Conservation (phyloP, 2,113 vertebrate species). For the Toxostoma redivivum region DNA sequence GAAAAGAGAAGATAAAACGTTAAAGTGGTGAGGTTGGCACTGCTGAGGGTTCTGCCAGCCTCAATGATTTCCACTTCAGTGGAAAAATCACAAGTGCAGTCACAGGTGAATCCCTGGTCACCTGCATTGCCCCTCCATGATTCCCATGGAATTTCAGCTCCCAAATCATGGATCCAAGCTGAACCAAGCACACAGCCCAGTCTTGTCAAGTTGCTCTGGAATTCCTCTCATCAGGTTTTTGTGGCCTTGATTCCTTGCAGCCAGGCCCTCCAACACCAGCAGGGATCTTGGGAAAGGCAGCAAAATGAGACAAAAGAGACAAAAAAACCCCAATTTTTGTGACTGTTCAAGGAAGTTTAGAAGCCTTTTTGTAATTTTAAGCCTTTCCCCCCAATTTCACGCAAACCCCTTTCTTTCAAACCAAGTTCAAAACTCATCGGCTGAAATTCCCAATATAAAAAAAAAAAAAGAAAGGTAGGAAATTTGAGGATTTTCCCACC, state of each 20-base stretch:
- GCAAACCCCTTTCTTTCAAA: background rate
- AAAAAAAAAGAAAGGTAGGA: background rate
- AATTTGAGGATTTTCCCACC: conserved; percentile 61
- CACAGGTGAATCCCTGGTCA: background rate
- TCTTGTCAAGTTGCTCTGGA: background rate
- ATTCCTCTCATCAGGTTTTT: background rate
- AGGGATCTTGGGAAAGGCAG: background rate
- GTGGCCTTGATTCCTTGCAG: background rate
- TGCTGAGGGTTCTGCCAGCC: background rate
- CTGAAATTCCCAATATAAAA: background rate
- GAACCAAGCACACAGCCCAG: background rate
- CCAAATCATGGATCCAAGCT: background rate
- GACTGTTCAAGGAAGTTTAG: background rate
- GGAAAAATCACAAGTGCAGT: background rate
- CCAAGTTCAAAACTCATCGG: background rate
- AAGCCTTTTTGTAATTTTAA: background rate
- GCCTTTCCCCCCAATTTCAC: accelerated
- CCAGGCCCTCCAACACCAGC: background rate
- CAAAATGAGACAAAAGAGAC: accelerated
- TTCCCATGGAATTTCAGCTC: background rate
- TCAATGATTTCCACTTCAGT: accelerated
- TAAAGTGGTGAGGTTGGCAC: no score
- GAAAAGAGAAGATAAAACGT: no score
- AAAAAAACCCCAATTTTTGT: background rate
- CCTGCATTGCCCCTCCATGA: background rate